Evolutionary conservation across 2,888 invertebrate genomes (phyloP).

Genomic region (Chouioia cunea): DNA sequence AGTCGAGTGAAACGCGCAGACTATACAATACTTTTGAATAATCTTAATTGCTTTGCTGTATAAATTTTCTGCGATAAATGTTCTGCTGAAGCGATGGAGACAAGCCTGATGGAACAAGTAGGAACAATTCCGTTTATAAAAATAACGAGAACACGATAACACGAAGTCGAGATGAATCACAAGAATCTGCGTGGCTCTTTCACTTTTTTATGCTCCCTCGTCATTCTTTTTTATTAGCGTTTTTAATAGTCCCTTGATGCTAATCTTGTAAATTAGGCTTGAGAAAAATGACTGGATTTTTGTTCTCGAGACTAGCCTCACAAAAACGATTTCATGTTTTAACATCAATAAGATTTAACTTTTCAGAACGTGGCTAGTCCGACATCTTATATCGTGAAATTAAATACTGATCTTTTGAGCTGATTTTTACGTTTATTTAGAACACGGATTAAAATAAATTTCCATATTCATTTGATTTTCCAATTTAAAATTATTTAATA

Average conservation of each 20-base stretch:
- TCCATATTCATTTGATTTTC: too few relatives aligned
- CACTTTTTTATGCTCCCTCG: conserved; percentile 34
- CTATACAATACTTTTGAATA: background rate
- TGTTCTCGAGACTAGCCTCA: too few relatives aligned
- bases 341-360: too few relatives aligned
- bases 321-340: too few relatives aligned
- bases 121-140: conserved; percentile 8
- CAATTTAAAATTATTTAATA: too few relatives aligned
- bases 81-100: too few relatives aligned
- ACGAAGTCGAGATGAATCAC: conserved; percentile 32
- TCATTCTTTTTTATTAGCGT: conserved; percentile 6
- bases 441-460: too few relatives aligned
- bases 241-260: conserved; percentile 37
- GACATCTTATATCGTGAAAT: too few relatives aligned
- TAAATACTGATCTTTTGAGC: too few relatives aligned
- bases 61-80: background rate
- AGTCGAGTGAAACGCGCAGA: conserved; percentile 11
- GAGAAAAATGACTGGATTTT: conserved; percentile 5
- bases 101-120: too few relatives aligned
- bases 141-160: conserved; percentile 13
- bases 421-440: too few relatives aligned
- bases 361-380: too few relatives aligned
- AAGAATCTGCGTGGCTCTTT: conserved; percentile 15
- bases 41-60: conserved; percentile 17
- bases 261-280: conserved; percentile 40